Conservation (phyloP, 2,888 invertebrate species). For the Sesia bembeciformis region DNA sequence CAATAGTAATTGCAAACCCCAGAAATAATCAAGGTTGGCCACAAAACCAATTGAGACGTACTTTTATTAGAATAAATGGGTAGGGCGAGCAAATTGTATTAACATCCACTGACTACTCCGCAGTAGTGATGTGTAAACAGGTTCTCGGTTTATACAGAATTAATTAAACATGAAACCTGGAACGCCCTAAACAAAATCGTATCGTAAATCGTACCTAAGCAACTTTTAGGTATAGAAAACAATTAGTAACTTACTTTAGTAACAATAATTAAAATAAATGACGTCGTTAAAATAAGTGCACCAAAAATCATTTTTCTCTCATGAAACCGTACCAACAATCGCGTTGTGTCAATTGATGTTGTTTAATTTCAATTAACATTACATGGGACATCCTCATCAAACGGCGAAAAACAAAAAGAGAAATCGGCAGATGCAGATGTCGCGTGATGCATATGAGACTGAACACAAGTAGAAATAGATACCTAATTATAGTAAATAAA, state of each 20-base stretch:
- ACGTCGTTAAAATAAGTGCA: too few species aligned
- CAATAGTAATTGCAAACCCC: slow-evolving; percentile 29
- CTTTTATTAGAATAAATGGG: slow-evolving; percentile 41
- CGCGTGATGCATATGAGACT: too few species aligned
- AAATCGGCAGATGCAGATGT: background rate
- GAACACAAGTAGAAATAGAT: too few species aligned
- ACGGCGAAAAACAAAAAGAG: slow-evolving; percentile 27
- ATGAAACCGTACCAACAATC: background rate
- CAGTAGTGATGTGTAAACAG: too few species aligned
- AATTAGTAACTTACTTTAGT: too few species aligned
- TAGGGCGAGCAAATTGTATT: slow-evolving; percentile 40
- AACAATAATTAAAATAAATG: too few species aligned
- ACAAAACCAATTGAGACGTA: slow-evolving; percentile 18
- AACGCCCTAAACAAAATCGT: too few species aligned
- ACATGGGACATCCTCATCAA: slow-evolving; percentile 34
- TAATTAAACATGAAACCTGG: too few species aligned
- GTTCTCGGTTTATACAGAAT: too few species aligned
- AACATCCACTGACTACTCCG: slow-evolving; percentile 8
- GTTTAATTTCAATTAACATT: slow-evolving; percentile 16
- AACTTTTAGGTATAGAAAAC: too few species aligned
- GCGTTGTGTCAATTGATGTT: background rate
- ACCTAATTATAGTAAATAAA: too few species aligned
- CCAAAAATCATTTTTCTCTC: background rate
- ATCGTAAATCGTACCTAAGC: too few species aligned
- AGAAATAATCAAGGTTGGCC: slow-evolving; percentile 22